Evolutionary conservation across 2,113 vertebrate species (phyloP), one percentile per base, ranked within the genome.

Genomic region (Seriola quinqueradiata): DNA sequence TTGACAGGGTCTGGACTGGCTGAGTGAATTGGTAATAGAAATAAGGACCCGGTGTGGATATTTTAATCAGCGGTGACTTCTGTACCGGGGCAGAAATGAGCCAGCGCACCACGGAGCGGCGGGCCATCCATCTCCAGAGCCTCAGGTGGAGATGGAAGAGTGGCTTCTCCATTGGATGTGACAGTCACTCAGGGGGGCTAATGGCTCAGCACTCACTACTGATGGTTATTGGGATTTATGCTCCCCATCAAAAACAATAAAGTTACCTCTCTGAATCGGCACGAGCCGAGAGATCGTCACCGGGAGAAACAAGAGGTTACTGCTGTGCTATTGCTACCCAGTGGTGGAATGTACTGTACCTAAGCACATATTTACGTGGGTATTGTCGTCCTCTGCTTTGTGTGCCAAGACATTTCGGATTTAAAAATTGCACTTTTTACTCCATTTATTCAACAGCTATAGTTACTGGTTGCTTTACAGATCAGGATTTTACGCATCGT

Each of bases 51-150:
- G 66, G 90, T 86, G 91, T 94, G 89, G 89, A 91, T 93, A 92
- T 94, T 95, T 95, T 95, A 95, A 95, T 95, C 94, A 95, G 90
- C 81, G 77, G 34, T 89, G 90, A 90, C 94, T 95, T 88, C 87
- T 93, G 88, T 83, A 88, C 81, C 25, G 40, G 84, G 84, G 67
- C 83, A 87, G 82, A 85, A 75, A 90, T 84, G 88, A 91, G 82
- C 63, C 70, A 66, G 84, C 23, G 46, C n/a, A 28, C 78, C 70
- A 38, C 65, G 64, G 87, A 89, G 79, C 57, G 59, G 79, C 25
- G 46, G 81, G 77, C 83, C 90, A 92, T 94, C 87, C 85, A 90
- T 94, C 91, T 93, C 79, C 58, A 65, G 42, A 68, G 92, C 86
- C 81, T 77, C 83, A 77, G 84, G 83, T 89, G 85, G 75, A 87